phyloP scores from a whole-genome alignment of 2,113 vertebrate genomes.

The Myiopsitta monachus region DNA sequence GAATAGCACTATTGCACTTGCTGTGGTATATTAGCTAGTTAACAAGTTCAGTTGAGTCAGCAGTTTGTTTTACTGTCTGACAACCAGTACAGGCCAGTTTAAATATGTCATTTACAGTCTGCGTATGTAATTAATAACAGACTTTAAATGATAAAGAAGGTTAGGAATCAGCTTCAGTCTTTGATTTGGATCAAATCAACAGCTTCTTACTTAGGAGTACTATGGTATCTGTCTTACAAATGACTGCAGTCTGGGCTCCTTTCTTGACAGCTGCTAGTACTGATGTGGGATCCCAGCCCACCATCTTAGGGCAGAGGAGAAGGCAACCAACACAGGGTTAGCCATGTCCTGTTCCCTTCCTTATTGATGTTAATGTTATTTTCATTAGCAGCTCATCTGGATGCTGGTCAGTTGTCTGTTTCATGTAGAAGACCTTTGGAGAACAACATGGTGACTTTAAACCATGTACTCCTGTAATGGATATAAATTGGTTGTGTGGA shows the following conservation, averaged over 20 bases:
- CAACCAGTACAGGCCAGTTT: neutral
- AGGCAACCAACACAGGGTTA: neutral
- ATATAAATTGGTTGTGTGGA: neutral
- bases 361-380: neutral
- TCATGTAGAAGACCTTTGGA: neutral
- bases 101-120: neutral
- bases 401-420: neutral
- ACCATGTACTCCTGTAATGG: accelerated
- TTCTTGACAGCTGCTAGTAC: neutral
- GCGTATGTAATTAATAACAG: neutral
- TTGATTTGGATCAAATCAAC: neutral
- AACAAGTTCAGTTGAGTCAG: neutral
- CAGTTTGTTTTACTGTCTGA: neutral
- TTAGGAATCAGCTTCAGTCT: neutral
- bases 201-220: neutral
- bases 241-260: neutral
- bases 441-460: neutral
- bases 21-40: neutral
- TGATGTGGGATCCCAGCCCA: neutral
- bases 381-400: neutral
- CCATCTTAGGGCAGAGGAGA: neutral
- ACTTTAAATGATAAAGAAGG: neutral
- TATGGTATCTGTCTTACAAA: neutral
- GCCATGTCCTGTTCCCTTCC: accelerated
- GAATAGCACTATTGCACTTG: neutral